Evolutionary conservation across 2,888 invertebrate genomes (phyloP), one percentile per base, ranked within the genome.

Genomic region (Laothoe populi): DNA sequence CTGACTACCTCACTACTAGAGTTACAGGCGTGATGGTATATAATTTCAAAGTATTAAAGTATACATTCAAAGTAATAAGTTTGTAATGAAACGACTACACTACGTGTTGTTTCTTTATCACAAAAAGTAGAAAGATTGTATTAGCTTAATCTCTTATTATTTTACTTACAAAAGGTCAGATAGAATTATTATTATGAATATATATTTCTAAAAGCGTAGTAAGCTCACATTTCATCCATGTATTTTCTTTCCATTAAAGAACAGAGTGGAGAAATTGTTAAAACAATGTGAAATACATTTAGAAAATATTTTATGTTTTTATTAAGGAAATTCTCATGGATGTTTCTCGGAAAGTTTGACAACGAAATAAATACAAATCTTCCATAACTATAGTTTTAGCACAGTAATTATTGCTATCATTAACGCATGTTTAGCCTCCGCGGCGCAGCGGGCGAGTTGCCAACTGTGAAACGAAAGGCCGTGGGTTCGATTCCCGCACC

Each of bases 161-260:
- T 48, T 16, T 53, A 31, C 16, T 19, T 19, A 19, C 31, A 31
- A 53, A 53, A 53, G 31, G 4, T 19, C 35, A 49, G 16, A 31
- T 8, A 8, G 19, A 31, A 31, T 5, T 8, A 53, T 7, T 16
- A 53, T 35, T 31, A 16, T 10, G 53, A 31, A 53, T 53, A 35
- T 10, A 3, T 53, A 35, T 35, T 44, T 44, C 7, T 35, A 19
- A 1, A 35, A 53, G 53, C 19, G 53, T 31, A 31, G 53, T 8
- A 24, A 53, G 35, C 53, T 53, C 19, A 35, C 26, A 53, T 31
- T 53, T 19, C 31, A 19, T 53, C 10, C 10, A 8, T 10, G 53
- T 53, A 53, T 35, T 53, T 53, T 53, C 48, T 48, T 53, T 53
- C 31, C 19, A 53, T 53, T 53, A 31, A 16, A 23, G 10, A 53